A percentile compares a stretch with the other conserved stretches of the same genome.
Evolutionary conservation across 1,140 invertebrate genomes (phyloP).

Genomic region (Lasioglossum albipes): DNA sequence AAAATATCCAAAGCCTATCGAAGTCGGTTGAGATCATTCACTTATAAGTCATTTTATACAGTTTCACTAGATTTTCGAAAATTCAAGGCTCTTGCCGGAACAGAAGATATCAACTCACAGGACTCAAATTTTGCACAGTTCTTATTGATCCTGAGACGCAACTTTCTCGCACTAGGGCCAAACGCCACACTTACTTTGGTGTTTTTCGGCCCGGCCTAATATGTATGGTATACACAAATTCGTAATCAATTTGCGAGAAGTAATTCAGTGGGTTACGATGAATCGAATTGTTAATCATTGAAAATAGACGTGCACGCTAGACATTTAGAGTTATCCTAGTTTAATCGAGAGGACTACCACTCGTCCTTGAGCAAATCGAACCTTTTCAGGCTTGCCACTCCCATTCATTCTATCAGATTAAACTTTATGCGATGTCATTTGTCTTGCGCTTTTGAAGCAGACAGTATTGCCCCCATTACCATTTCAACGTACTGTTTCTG

Average conservation of each 20-base stretch:
- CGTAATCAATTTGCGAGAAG: not conserved
- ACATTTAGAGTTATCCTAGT: not conserved
- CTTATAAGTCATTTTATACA: no score
- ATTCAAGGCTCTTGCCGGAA: no score
- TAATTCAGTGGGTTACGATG: not conserved
- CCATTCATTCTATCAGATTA: constrained; percentile 21
- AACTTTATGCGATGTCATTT: constrained; percentile 22
- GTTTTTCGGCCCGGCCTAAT: no score
- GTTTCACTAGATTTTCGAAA: no score
- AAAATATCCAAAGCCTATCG: no score
- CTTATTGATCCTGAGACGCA: no score
- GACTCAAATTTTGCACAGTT: no score
- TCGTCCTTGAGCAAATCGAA: not conserved
- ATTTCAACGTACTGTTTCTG: not conserved
- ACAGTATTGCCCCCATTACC: not conserved
- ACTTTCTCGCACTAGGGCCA: no score
- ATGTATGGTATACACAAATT: no score
- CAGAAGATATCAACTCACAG: no score
- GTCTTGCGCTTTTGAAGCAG: constrained; percentile 16
- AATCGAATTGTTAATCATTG: not conserved
- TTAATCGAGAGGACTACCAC: not conserved
- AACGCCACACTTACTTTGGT: no score
- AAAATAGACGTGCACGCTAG: not conserved
- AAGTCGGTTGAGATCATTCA: no score
- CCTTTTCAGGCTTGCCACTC: not conserved